A percentile compares a stretch with the other conserved stretches of the same genome.
Evolutionary conservation across 2,797 vertebrate species (phyloP).

Genomic region (Alosa sapidissima): DNA sequence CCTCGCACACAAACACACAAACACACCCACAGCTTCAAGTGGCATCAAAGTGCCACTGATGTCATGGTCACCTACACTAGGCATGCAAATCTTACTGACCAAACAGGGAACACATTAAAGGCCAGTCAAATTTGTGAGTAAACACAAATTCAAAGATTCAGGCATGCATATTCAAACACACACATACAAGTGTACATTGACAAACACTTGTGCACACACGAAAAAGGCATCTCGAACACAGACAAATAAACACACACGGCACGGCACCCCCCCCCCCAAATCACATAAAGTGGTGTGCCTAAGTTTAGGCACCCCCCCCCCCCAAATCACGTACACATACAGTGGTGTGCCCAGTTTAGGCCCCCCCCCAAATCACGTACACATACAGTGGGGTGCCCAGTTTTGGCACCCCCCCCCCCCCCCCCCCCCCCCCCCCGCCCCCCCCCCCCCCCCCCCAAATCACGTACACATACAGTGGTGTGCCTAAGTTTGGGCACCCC

Average conservation of each 20-base stretch:
- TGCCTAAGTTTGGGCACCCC: no score
- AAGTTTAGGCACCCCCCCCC: no score
- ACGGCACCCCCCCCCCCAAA: not conserved
- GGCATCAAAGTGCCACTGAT: not conserved
- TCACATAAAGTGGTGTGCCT: no score
- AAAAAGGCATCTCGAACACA: constrained; percentile 24
- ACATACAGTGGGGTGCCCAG: no score
- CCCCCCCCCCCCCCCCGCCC: no score
- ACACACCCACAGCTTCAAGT: not conserved
- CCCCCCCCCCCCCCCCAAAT: no score
- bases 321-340: no score
- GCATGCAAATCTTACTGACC: not conserved
- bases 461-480: no score
- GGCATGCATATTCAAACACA: not conserved
- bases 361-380: no score
- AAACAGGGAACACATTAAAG: not conserved
- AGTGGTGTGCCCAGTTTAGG: no score
- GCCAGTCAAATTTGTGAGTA: not conserved
- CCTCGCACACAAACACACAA: not conserved
- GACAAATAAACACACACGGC: not conserved
- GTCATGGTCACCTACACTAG: not conserved
- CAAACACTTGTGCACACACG: constrained; percentile 37
- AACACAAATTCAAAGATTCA: not conserved
- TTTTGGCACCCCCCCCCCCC: no score
- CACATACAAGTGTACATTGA: not conserved